Base-by-base conservation (phyloP, 2,888 invertebrate species). In the Caenorhabditis japonica region DNA sequence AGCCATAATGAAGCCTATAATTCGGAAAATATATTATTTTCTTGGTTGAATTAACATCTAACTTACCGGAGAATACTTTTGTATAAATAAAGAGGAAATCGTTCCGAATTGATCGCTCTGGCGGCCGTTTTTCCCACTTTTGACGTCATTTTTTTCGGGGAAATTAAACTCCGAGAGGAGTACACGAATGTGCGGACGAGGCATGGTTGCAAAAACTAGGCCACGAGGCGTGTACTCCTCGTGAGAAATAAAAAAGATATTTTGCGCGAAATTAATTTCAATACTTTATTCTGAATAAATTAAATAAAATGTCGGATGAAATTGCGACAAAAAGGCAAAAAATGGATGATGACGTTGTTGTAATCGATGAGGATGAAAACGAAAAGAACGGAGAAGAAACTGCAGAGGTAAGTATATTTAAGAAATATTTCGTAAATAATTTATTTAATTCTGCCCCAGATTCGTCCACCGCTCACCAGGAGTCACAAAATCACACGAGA, bases 1-100 rank as follows among this genome's bases (percentile, higher is more conserved):
- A 72, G 5, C 84, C 84, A 66, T 84, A 85, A 60, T 85, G 85
- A 1, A 85, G 68, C 33, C 84, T 81, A 36, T 51, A 59, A 64
- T 30, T 17, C 1, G 1, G 1, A n/a, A 47, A n/a, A n/a, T n/a
- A n/a, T n/a, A 56, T 33, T 39, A 34, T 38, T 25, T 10, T 4
- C 15, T 17, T 17, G 17, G 10, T 38, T 39, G 10, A 15, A 17
- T 5, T 4, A 33, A 36, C 30, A n/a, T 1, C 36, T 25, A 3
- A 49, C 30, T 17, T 66, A 62, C 75, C 71, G 30, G 8, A 76
- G 55, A 33, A 76, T 72, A 38, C 61, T 71, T 51, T 76, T 75
- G 43, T 75, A 75, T 36, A 75, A 33, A 44, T 49, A 66, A 19
- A 75, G 49, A 15, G 75, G 75, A 39, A 55, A 75, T 52, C 64